Conservation (phyloP, 1,140 invertebrate species). For the Copidosoma floridanum region DNA sequence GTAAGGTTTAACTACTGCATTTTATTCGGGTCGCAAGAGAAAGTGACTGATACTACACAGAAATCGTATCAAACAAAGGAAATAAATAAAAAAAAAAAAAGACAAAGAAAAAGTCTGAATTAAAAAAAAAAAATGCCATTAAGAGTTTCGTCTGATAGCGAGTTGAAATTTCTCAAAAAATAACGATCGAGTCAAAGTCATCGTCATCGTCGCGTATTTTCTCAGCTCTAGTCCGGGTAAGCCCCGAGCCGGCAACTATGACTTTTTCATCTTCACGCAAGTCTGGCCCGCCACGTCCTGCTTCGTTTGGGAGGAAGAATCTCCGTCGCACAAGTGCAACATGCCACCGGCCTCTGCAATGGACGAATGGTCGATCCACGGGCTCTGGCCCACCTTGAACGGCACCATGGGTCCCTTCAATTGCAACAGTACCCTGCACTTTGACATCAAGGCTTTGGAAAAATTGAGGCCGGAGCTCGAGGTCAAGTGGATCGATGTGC, state of each 20-base stretch:
- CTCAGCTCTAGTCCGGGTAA: no score
- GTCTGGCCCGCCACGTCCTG: conserved; percentile 78
- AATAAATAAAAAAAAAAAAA: no score
- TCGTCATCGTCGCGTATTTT: no score
- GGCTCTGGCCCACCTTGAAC: conserved; percentile 76
- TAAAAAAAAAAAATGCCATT: no score
- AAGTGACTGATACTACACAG: no score
- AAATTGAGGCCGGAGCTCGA: conserved; percentile 64
- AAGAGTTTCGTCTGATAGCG: no score
- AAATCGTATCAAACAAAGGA: no score
- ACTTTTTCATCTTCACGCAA: conserved; percentile 77
- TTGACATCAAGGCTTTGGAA: conserved; percentile 61
- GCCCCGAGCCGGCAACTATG: conserved; percentile 57
- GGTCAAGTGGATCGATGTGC: conserved; percentile 73
- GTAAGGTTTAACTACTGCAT: no score
- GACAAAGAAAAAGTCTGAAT: no score
- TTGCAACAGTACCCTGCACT: conserved; percentile 68
- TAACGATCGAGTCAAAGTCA: no score
- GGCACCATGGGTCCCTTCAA: conserved; percentile 66
- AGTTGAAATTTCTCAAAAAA: no score
- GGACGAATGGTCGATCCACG: conserved; percentile 72
- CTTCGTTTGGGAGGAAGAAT: conserved; percentile 65
- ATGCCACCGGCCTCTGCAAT: conserved; percentile 60
- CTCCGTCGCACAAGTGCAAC: conserved; percentile 61
- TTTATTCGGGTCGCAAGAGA: no score